A percentile compares a stretch with the other conserved stretches of the same genome.
Evolutionary conservation across 2,113 vertebrate genomes (phyloP).

Genomic region (Melanerpes aurifrons): DNA sequence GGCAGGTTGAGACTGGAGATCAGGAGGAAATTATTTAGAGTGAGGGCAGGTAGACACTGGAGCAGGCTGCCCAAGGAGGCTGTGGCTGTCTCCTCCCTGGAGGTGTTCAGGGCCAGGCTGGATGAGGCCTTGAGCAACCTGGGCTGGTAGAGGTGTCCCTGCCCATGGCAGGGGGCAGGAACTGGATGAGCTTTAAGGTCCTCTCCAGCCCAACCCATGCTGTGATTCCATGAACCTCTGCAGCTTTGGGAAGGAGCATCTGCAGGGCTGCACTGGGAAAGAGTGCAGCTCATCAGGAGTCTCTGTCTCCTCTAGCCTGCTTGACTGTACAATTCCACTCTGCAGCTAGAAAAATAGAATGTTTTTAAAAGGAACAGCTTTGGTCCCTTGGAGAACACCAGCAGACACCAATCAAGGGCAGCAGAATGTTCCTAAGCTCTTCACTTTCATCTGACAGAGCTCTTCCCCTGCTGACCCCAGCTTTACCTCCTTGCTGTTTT

Average conservation of each 20-base stretch:
- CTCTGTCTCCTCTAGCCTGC: neutral
- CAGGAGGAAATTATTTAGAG: no score
- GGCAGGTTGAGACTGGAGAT: no score
- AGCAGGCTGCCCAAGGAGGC: no score
- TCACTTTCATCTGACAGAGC: neutral
- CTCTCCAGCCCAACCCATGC: no score
- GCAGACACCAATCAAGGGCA: neutral
- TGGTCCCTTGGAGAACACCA: neutral
- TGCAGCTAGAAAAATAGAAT: neutral
- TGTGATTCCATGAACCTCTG: neutral
- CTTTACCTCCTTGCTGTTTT: neutral
- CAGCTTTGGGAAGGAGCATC: neutral
- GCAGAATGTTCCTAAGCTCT: neutral
- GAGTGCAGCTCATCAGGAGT: neutral
- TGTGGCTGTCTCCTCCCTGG: no score
- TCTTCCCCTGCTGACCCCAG: neutral
- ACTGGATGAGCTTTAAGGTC: no score
- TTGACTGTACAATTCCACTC: neutral
- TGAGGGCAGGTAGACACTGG: no score
- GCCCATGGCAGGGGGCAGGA: no score
- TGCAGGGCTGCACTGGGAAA: neutral
- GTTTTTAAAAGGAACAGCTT: no score
- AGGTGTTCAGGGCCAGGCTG: no score
- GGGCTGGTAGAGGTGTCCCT: no score
- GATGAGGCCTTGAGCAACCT: no score